Base-by-base conservation (phyloP, 2,888 invertebrate species). In the Drosophila recens region DNA sequence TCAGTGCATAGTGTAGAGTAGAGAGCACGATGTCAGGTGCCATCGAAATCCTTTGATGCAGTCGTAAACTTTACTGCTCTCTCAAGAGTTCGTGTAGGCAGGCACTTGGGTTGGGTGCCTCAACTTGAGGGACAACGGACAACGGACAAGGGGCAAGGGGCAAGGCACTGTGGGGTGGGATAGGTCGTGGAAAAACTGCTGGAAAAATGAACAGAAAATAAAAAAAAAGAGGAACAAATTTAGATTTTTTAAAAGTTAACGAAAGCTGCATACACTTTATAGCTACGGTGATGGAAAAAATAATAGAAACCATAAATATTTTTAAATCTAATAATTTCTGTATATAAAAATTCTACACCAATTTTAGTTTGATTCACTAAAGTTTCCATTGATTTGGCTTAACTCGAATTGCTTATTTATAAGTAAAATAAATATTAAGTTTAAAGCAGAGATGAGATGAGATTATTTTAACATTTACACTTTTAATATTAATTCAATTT, bases 1-100 rank as follows among this genome's bases (percentile, higher is more conserved):
- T 20, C n/a, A 36, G 42, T 33, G 71, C 57, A 42, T 38, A 40
- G 34, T 48, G 17, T 17, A 46, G 57, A 56, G 64, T 58, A 17
- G 65, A 43, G 58, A 42, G 45, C 51, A 76, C 58, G 66, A 63
- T 62, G 59, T 77, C 73, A 62, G 76, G 69, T 64, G 57, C 73
- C 69, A 61, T 79, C 67, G 59, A 75, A 82, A 82, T 82, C 82
- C 82, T 82, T 82, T 82, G 82, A 82, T 86, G 86, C 82, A 82
- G 86, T 80, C 80, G 82, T 82, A 80, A 80, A 76, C 73, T 79
- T 79, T 79, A 80, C 73, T 63, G 67, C 82, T 71, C 75, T 81
- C 76, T 71, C 65, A 71, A 68, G 75, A 61, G 72, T 34, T 62
- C 45, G 40, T 67, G 62, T 61, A 48, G 51, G 66, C 48, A 33